Evolutionary conservation across 2,113 vertebrate genomes (phyloP).

Genomic region (Apistogramma diplotaenia): DNA sequence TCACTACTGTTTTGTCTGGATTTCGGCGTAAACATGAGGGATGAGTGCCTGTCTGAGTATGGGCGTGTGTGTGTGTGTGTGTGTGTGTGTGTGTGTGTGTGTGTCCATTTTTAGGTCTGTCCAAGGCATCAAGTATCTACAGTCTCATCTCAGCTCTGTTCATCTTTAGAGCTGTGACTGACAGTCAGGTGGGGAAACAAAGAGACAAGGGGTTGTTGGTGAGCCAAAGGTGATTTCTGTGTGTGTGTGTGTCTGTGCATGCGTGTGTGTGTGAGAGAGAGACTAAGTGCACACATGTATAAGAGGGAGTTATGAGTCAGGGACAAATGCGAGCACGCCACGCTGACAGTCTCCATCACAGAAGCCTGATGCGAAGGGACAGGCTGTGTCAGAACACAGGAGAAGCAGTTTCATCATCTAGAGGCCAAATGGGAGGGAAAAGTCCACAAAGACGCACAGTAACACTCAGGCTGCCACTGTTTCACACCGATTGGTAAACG

Average conservation of each 20-base stretch:
- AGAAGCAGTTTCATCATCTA: conserved; percentile 46
- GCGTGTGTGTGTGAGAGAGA: neutral
- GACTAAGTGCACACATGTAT: neutral
- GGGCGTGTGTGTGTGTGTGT: neutral
- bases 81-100: neutral
- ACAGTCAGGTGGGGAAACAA: conserved; percentile 18
- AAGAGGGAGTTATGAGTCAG: conserved; percentile 54
- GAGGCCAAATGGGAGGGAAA: conserved; percentile 28
- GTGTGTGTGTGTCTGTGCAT: neutral
- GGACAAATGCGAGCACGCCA: conserved; percentile 44
- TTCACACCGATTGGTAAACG: neutral
- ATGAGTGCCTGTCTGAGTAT: neutral
- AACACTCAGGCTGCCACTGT: neutral
- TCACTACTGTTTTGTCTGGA: neutral
- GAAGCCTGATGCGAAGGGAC: conserved; percentile 66
- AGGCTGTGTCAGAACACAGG: conserved; percentile 59
- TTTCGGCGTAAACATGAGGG: neutral
- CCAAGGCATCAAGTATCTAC: conserved; percentile 15
- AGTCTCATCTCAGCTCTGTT: conserved; percentile 29
- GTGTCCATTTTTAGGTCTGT: conserved; percentile 7
- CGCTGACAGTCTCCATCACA: conserved; percentile 61
- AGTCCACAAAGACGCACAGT: neutral
- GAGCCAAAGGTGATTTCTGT: conserved; percentile 22
- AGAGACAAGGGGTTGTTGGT: conserved; percentile 33
- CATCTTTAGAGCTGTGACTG: conserved; percentile 33